Conservation (phyloP, 1,140 invertebrate genomes). For the Mylabris phalerata region DNA sequence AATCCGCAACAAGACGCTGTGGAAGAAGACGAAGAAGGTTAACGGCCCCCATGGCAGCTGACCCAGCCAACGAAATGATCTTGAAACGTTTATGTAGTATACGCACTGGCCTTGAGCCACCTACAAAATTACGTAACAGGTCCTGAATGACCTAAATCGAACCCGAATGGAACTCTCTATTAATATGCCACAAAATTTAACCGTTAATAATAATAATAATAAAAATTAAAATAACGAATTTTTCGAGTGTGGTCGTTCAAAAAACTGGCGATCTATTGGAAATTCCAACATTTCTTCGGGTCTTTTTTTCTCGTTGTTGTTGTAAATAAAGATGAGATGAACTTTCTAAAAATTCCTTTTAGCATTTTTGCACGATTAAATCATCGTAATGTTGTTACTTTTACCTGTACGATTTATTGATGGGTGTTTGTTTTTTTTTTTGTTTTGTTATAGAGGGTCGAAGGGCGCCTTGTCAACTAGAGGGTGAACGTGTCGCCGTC, state of each 20-base stretch:
- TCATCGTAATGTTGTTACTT: no score
- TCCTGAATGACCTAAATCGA: constrained; percentile 17
- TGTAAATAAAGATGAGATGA: neutral
- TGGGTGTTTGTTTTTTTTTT: constrained; percentile 3
- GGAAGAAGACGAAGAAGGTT: constrained; percentile 3
- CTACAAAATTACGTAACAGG: constrained; percentile 17
- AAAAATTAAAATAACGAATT: no score
- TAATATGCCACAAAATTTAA: no score
- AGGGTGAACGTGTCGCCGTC: constrained; percentile 39
- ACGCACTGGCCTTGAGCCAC: constrained; percentile 20
- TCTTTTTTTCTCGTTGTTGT: constrained; percentile 2
- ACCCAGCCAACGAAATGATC: constrained; percentile 18
- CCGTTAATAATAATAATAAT: no score
- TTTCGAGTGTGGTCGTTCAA: neutral
- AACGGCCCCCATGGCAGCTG: constrained; percentile 12
- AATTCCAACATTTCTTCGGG: constrained; percentile 10
- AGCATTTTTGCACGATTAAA: no score
- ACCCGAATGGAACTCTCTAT: no score
- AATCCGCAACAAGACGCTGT: neutral
- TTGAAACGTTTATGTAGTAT: constrained; percentile 4
- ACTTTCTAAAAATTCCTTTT: neutral
- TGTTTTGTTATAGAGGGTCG: constrained; percentile 35
- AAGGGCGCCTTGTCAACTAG: constrained; percentile 37
- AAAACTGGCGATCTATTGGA: constrained; percentile 1
- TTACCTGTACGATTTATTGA: no score